Evolutionary conservation across 1,140 invertebrate genomes (phyloP).

Genomic region (Pseudomyrmex pallidus): DNA sequence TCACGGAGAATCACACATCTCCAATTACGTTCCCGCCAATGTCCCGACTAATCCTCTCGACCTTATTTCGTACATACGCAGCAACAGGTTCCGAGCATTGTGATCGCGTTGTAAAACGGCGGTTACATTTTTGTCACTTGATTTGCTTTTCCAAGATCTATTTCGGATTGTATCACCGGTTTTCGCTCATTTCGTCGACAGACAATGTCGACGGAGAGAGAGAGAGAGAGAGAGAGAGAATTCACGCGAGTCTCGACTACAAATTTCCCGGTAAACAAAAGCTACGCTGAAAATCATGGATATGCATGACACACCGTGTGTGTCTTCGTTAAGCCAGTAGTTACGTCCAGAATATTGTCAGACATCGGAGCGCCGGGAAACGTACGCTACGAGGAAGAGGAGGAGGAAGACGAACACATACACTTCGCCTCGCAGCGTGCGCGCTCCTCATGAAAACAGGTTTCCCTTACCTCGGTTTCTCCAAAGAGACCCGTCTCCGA

Average conservation of each 20-base stretch:
- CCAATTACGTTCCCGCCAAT: conserved; percentile 5
- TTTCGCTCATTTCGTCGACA: not conserved
- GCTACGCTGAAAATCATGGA: conserved; percentile 30
- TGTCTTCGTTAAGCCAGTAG: conserved; percentile 30
- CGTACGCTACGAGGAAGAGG: not conserved
- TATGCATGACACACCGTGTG: conserved; percentile 33
- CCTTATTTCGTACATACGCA: conserved; percentile 43
- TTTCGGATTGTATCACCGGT: too few species aligned
- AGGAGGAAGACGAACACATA: not conserved
- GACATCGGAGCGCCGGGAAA: conserved; percentile 12
- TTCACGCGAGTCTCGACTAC: conserved; percentile 14
- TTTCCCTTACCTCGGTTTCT: not conserved
- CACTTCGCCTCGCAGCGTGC: not conserved
- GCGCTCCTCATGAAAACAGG: not conserved
- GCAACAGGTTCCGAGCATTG: conserved; percentile 39
- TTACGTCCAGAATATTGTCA: conserved; percentile 37
- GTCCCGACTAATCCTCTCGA: conserved; percentile 11
- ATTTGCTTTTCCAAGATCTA: not conserved
- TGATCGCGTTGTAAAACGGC: conserved; percentile 7
- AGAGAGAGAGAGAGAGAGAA: conserved; percentile 23
- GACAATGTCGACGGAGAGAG: too few species aligned
- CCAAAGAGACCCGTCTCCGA: not conserved
- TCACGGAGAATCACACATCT: not conserved
- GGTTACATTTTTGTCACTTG: conserved; percentile 27
- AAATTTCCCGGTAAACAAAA: conserved; percentile 26